phyloP scores from a whole-genome alignment of 2,888 invertebrate genomes.

The Polydrusus tereticollis region DNA sequence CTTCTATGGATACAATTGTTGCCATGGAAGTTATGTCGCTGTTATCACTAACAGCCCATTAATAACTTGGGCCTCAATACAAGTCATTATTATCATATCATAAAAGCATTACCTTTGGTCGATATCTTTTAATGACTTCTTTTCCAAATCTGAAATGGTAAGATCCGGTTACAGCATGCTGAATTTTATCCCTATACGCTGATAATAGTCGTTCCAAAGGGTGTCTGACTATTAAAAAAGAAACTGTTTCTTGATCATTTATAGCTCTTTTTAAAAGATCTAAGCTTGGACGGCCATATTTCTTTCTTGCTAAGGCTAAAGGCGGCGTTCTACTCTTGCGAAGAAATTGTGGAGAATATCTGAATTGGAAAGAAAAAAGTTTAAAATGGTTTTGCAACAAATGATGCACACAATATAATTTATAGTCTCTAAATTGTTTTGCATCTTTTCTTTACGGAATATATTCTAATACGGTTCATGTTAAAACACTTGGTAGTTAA shows the following conservation, averaged over 20 bases:
- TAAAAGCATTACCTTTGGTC: slow-evolving; percentile 72
- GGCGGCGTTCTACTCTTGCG: slow-evolving; percentile 84
- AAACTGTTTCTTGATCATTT: slow-evolving; percentile 72
- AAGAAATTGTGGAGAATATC: slow-evolving; percentile 81
- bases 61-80: too few relatives aligned
- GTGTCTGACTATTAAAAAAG: slow-evolving; percentile 86
- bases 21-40: too few relatives aligned
- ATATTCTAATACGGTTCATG: too few relatives aligned
- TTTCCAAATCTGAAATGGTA: slow-evolving; percentile 85
- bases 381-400: too few relatives aligned
- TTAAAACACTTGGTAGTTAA: too few relatives aligned
- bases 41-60: too few relatives aligned
- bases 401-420: too few relatives aligned
- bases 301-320: slow-evolving; percentile 81
- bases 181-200: slow-evolving; percentile 88
- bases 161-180: slow-evolving; percentile 85
- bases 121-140: slow-evolving; percentile 81
- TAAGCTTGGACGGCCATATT: slow-evolving; percentile 82
- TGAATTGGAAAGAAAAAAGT: slow-evolving; percentile 60
- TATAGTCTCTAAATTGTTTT: too few relatives aligned
- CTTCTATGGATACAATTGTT: too few relatives aligned
- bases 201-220: slow-evolving; percentile 85
- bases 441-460: too few relatives aligned
- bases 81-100: too few relatives aligned
- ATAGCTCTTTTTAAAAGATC: slow-evolving; percentile 80